These are phyloP conservation scores for Polyommatus icarus DNA, from an alignment of 2,888 invertebrate species.

Conservation along the genomic window DNA sequence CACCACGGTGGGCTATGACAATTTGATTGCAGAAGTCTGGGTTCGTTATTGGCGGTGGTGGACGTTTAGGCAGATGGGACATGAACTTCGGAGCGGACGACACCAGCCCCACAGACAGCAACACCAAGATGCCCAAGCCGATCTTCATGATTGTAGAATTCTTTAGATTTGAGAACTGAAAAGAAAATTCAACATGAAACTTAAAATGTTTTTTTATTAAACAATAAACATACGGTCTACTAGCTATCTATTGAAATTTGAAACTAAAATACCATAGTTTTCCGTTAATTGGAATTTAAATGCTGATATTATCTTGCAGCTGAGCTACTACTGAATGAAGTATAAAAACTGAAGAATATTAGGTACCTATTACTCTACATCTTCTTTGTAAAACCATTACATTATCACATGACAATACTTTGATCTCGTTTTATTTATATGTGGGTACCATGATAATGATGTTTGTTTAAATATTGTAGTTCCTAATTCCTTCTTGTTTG, in stretches of 20 bases:
- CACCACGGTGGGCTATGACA: slow-evolving; percentile 68
- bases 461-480: not conserved
- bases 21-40: slow-evolving; percentile 60
- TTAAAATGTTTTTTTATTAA: no score
- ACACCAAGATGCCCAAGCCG: not conserved
- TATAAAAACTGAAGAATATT: no score
- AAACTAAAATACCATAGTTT: not conserved
- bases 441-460: not conserved
- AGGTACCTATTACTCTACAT: no score
- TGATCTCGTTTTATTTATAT: not conserved
- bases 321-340: no score
- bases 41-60: slow-evolving; percentile 42
- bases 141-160: not conserved
- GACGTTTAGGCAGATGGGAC: slow-evolving; percentile 25
- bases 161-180: slow-evolving; percentile 1
- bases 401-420: no score
- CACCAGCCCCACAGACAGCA: slow-evolving; percentile 5
- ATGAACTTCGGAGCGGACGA: not conserved
- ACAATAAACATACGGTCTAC: no score
- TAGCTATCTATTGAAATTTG: not conserved
- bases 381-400: no score
- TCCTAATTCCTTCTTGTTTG: not conserved
- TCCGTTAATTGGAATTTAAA: not conserved
- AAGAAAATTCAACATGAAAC: not conserved
- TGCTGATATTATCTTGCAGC: not conserved